Conservation (phyloP, 2,888 invertebrate genomes). For the Mystacides longicornis region DNA sequence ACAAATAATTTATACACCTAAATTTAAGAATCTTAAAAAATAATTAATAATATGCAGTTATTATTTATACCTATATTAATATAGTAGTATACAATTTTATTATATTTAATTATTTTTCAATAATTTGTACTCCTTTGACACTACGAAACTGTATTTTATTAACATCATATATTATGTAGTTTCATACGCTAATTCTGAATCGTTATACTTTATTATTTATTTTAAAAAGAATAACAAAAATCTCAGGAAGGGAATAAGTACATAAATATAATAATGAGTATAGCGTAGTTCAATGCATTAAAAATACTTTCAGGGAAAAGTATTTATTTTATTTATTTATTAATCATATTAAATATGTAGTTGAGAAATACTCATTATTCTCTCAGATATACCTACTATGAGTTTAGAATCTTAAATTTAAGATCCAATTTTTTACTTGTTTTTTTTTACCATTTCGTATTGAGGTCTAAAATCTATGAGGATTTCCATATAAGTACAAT, state of each 20-base stretch:
- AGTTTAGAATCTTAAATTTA: no score
- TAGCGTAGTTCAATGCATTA: neutral
- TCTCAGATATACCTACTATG: no score
- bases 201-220: neutral
- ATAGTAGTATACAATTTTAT: constrained; percentile 24
- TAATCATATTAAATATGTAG: no score
- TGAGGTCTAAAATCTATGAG: no score
- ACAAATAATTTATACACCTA: no score
- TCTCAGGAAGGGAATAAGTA: neutral
- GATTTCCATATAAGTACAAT: no score
- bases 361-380: no score
- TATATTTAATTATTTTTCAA: neutral
- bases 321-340: neutral
- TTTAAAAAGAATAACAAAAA: neutral
- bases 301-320: neutral
- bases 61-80: constrained; percentile 18
- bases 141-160: constrained; percentile 18
- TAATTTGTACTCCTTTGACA: constrained; percentile 27
- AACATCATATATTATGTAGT: neutral
- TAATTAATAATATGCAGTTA: constrained; percentile 1
- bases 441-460: no score
- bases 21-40: no score
- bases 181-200: neutral
- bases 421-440: no score
- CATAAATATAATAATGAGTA: neutral